A percentile compares a stretch with the other conserved stretches of the same genome.
These are phyloP conservation scores for Drosophila mettleri DNA, from an alignment of 2,888 invertebrate species.

Conservation along the genomic window DNA sequence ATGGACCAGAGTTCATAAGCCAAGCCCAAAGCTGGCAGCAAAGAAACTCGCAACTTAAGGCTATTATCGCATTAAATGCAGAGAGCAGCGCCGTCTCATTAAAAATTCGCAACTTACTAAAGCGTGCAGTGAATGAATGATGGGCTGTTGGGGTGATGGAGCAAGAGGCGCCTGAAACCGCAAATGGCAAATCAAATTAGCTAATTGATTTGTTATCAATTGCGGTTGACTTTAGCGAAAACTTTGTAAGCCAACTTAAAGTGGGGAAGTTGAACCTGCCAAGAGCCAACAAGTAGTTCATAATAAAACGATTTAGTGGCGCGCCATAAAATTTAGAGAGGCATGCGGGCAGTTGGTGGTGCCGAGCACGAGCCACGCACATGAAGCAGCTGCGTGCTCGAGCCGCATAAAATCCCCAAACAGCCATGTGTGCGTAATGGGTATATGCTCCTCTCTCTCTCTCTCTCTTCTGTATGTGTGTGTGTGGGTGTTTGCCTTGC, in stretches of 20 bases:
- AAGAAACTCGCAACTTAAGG: slow-evolving; percentile 24
- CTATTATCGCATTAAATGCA: slow-evolving; percentile 19
- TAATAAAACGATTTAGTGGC: slow-evolving; percentile 73
- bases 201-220: slow-evolving; percentile 64
- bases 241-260: slow-evolving; percentile 60
- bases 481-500: slow-evolving; percentile 41
- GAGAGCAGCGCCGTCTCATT: slow-evolving; percentile 37
- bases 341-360: background rate
- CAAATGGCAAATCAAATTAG: slow-evolving; percentile 55
- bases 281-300: slow-evolving; percentile 80
- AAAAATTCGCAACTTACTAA: slow-evolving; percentile 30
- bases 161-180: slow-evolving; percentile 11
- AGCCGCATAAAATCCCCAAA: slow-evolving; percentile 37
- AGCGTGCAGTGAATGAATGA: too few species aligned
- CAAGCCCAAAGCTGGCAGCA: slow-evolving; percentile 21
- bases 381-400: slow-evolving; percentile 43
- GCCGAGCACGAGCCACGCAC: slow-evolving; percentile 10
- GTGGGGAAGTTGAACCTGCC: slow-evolving; percentile 49
- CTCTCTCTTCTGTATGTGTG: slow-evolving; percentile 16
- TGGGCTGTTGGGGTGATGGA: background rate
- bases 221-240: slow-evolving; percentile 47
- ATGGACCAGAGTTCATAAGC: slow-evolving; percentile 42
- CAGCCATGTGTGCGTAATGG: background rate
- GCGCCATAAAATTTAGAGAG: slow-evolving; percentile 55
- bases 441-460: background rate